Base-by-base conservation (phyloP, 1,140 invertebrate species). In the Drosophila ercepeae region DNA sequence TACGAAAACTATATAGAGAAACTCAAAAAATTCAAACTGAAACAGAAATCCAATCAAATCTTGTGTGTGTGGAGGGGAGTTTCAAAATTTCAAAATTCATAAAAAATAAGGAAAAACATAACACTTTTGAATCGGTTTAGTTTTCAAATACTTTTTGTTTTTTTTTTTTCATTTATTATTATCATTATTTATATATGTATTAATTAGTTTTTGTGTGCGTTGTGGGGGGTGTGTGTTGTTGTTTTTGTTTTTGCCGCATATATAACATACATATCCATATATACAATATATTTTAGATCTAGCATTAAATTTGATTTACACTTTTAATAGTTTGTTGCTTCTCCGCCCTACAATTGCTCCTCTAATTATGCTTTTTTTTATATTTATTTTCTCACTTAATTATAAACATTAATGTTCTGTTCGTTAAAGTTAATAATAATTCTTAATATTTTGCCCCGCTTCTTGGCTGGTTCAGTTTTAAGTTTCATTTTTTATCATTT, bases 261-360 rank as follows among this genome's bases (percentile, higher is more conserved):
- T 73, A 79, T 84, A 86, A 83, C 81, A 86, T 86, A 86, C 81
- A 84, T 79, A 68, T 79, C 39, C 72, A 81, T 84, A 84, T 84
- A 81, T 84, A 84, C 81, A 84, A 74, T 75, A 84, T 79, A 79
- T 76, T 81, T 86, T 46, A 60, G 57, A 54, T 64, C 81, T 84
- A 84, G 68, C 68, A 65, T 84, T 84, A 86, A 84, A 86, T 84
- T 84, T 86, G 81, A 84, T 84, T 84, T 84, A 84, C 78, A 86
- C 78, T 81, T 84, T 81, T 86, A 84, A 84, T 84, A 84, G 81
- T 84, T 84, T 86, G 76, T 86, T 84, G 75, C 59, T 39, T 57
- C 59, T 67, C 53, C 68, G 34, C 48, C 29, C 63, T 59, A 27
- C 39, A 75, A 51, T 58, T 68, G 27, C 59, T 73, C 58, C 52